These are phyloP conservation scores for Protomyctophum bolini DNA, from an alignment of 2,113 vertebrate species.

Conservation along the genomic window DNA sequence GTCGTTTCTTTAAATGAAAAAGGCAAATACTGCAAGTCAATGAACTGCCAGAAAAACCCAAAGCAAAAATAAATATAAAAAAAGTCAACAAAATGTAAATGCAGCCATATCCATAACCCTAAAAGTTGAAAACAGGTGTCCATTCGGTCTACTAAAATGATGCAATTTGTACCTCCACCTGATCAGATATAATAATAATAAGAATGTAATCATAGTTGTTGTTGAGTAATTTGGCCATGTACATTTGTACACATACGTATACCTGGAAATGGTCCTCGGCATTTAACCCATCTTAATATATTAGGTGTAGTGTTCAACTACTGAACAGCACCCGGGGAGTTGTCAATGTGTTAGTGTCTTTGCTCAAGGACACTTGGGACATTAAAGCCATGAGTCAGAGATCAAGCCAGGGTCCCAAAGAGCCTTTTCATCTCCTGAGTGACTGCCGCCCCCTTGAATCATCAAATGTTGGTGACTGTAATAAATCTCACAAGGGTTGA, in stretches of 20 bases:
- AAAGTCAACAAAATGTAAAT: neutral
- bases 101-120: neutral
- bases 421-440: too few species aligned
- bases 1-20: conserved; percentile 28
- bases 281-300: too few species aligned
- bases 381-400: neutral
- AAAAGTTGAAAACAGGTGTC: neutral
- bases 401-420: too few species aligned
- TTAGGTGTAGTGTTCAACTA: too few species aligned
- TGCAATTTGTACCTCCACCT: too few species aligned
- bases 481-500: neutral
- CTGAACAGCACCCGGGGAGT: too few species aligned
- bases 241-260: neutral
- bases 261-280: neutral
- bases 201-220: too few species aligned
- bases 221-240: neutral
- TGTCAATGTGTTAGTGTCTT: too few species aligned
- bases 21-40: conserved; percentile 38
- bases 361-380: neutral
- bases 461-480: neutral
- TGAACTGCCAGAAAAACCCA: conserved; percentile 13
- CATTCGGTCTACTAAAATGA: neutral
- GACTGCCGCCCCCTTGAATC: neutral
- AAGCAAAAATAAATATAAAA: conserved; percentile 16
- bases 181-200: too few species aligned